Evolutionary conservation across 1,140 invertebrate species (phyloP), one percentile per base, ranked within the genome.

Genomic region (Procambarus virginalis): DNA sequence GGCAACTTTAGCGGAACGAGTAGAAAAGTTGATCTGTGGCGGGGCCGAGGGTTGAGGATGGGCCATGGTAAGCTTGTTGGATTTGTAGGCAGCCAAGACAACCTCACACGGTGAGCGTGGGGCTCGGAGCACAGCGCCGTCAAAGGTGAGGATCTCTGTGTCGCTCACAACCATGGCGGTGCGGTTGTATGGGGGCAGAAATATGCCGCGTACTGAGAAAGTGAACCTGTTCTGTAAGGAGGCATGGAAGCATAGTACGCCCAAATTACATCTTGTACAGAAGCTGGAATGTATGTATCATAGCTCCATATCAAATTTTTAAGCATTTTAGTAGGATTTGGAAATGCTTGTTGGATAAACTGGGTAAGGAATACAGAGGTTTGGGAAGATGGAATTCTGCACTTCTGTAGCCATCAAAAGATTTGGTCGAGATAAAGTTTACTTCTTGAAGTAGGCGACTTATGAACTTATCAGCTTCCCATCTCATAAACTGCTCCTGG

Each of bases 121-220:
- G 3, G 64, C 68, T 45, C 68, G 86, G 22, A 88, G 79, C n/a
- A 73, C 34, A 55, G 86, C 64, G 22, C 86, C 86, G 22, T 88
- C 86, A 55, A 88, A 88, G 64, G 86, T 88, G 2, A 75, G 78
- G 12, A 88, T 55, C 64, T 88, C 86, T 70, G 86, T 88, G 79
- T 55, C 86, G 22, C 78, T 60, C 10, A 88, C 10, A 45, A 88
- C 78, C 77, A 88, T 75, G 48, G 86, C 86, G 51, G 78, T 88
- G 17, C 77, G 10, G 68, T 82, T 88, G 48, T 20, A 82, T 51
- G 86, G 79, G 2, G 86, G 86, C 78, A 88, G 64, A 49, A 75
- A 34, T 34, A 34, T 34, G 34, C 34, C 34, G 34, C 34, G 34
- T 34, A 34, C 34, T 34, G 34, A 34, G 34, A 34, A 34, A 34